phyloP scores from a whole-genome alignment of 2,113 vertebrate species.

The Muntiacus muntjak region DNA sequence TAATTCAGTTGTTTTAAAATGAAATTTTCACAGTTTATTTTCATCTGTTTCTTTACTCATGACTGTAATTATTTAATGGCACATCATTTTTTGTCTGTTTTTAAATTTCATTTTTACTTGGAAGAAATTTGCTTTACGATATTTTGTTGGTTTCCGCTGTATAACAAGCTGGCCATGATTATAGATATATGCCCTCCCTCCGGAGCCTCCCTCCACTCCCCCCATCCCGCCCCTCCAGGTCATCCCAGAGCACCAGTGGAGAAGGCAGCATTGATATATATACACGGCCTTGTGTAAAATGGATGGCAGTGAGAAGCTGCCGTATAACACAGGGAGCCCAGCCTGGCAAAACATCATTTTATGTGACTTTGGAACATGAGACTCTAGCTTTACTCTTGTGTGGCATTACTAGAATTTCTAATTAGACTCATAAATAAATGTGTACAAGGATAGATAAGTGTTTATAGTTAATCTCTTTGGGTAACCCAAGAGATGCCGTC shows the following conservation, averaged over 20 bases:
- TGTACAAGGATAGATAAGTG: not conserved
- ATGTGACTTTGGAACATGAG: not conserved
- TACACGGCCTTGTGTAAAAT: not conserved
- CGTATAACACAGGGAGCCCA: not conserved
- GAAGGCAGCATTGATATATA: not conserved
- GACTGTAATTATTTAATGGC: not conserved
- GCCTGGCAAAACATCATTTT: not conserved
- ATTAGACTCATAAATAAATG: not conserved
- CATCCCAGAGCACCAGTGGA: not conserved
- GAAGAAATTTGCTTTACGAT: not conserved
- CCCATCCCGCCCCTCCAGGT: not conserved
- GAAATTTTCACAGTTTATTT: not conserved
- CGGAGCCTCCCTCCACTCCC: not conserved
- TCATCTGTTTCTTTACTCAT: not conserved
- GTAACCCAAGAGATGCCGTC: fast-evolving
- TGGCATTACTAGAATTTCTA: not conserved
- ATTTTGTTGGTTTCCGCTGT: fast-evolving
- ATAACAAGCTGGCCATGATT: not conserved
- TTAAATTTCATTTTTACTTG: not conserved
- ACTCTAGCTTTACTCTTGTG: not conserved
- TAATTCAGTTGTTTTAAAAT: not conserved
- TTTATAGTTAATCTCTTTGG: not conserved
- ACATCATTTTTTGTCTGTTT: not conserved
- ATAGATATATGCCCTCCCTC: not conserved
- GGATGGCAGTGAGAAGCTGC: not conserved